These are phyloP conservation scores for Strigops habroptila DNA, from an alignment of 2,113 vertebrate genomes.

Conservation along the genomic window DNA sequence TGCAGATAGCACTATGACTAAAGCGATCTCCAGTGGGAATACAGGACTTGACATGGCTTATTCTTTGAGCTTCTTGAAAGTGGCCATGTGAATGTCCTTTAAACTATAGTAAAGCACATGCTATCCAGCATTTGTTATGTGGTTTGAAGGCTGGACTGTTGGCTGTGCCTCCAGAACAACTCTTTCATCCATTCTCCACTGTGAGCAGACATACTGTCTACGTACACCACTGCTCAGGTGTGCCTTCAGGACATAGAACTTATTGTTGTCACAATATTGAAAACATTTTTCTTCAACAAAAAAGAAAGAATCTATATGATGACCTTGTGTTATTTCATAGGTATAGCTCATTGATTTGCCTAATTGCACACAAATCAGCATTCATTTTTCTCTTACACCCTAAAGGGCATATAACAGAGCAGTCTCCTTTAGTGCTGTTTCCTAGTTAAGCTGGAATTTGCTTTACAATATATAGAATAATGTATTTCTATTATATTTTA, in stretches of 20 bases:
- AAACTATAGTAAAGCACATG: not conserved
- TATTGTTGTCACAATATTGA: not conserved
- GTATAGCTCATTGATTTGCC: not conserved
- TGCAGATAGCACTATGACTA: accelerated
- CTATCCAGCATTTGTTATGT: accelerated
- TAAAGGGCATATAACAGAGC: not conserved
- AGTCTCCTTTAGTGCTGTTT: not conserved
- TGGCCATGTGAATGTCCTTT: not conserved
- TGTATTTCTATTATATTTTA: not conserved
- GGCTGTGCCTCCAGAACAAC: not conserved
- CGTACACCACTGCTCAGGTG: accelerated
- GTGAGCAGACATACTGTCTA: too few relatives aligned
- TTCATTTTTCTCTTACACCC: not conserved
- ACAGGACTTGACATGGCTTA: not conserved
- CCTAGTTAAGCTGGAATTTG: not conserved
- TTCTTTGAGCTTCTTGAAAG: not conserved
- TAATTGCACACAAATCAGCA: not conserved
- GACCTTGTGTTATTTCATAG: accelerated
- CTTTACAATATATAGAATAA: not conserved
- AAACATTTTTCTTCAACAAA: not conserved
- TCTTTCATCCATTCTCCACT: not conserved
- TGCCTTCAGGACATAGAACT: not conserved
- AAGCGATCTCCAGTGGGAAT: not conserved
- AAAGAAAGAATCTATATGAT: not conserved
- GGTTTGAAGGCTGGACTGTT: not conserved